These are phyloP conservation scores for Cephalopterus ornatus DNA, from an alignment of 2,113 vertebrate genomes.

Conservation along the genomic window DNA sequence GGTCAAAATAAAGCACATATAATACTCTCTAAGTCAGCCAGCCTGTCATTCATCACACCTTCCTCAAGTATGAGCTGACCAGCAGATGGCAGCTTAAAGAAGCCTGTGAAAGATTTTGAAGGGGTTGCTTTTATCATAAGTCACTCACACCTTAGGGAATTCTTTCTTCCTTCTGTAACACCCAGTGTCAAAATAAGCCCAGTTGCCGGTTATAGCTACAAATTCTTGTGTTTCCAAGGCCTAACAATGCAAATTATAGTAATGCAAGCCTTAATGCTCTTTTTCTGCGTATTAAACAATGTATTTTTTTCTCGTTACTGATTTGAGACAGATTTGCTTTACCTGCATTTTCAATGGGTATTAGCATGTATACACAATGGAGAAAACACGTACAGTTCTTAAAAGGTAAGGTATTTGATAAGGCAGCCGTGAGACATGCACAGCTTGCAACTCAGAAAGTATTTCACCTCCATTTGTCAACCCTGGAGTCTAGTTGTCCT, in stretches of 20 bases:
- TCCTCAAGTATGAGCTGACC: conserved; percentile 8
- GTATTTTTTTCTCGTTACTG: neutral
- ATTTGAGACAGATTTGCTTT: conserved; percentile 44
- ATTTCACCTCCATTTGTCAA: neutral
- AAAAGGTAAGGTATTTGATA: conserved; percentile 69
- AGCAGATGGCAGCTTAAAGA: conserved; percentile 52
- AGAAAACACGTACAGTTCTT: conserved; percentile 48
- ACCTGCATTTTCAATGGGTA: conserved; percentile 32
- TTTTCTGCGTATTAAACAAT: conserved; percentile 16
- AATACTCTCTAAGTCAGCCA: neutral
- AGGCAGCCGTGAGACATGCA: conserved; percentile 28
- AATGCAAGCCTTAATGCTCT: conserved; percentile 24
- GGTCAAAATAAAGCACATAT: conserved; percentile 8
- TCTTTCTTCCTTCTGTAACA: conserved; percentile 54
- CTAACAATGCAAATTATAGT: neutral
- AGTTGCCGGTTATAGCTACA: conserved; percentile 32
- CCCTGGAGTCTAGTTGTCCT: neutral
- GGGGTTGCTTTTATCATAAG: neutral
- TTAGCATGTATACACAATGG: conserved; percentile 49
- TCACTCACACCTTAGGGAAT: conserved; percentile 13
- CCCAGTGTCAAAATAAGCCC: conserved; percentile 41
- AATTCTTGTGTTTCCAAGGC: conserved; percentile 17
- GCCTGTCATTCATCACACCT: neutral
- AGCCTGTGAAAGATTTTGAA: neutral
- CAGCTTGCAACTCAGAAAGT: conserved; percentile 31